A percentile compares a stretch with the other conserved stretches of the same genome.
Evolutionary conservation across 1,140 invertebrate species (phyloP).

Genomic region (Hyles euphorbiae): DNA sequence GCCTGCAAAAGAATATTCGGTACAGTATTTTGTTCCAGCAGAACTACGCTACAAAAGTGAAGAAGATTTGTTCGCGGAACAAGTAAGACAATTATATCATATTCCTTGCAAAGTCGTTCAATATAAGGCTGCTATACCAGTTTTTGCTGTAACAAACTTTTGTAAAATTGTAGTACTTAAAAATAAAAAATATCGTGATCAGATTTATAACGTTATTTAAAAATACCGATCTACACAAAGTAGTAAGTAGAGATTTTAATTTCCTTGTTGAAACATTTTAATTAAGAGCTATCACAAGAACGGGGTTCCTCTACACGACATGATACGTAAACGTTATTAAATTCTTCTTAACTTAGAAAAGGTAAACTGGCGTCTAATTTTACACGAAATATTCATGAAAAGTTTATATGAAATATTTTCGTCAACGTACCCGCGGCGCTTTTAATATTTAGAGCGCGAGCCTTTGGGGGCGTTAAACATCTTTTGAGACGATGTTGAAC

Average conservation of each 20-base stretch:
- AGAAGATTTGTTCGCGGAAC: slow-evolving; percentile 23
- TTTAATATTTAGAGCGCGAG: slow-evolving; percentile 23
- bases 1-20: slow-evolving; percentile 19
- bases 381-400: slow-evolving; percentile 38
- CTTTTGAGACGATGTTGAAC: slow-evolving; percentile 25
- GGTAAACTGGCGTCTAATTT: slow-evolving; percentile 15
- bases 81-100: slow-evolving; percentile 17
- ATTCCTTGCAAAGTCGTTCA: too few relatives aligned
- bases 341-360: slow-evolving; percentile 20
- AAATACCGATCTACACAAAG: too few relatives aligned
- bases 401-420: slow-evolving; percentile 37
- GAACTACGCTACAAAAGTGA: slow-evolving; percentile 17
- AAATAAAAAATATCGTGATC: too few relatives aligned
- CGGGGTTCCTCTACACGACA: not conserved
- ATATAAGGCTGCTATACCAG: too few relatives aligned
- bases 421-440: slow-evolving; percentile 17
- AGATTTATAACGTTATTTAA: not conserved
- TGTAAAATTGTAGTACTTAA: too few relatives aligned
- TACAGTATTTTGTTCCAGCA: slow-evolving; percentile 17
- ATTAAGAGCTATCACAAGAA: not conserved
- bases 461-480: slow-evolving; percentile 20
- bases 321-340: slow-evolving; percentile 11
- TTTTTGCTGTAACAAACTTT: too few relatives aligned
- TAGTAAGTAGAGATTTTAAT: not conserved
- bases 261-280: not conserved